These are phyloP conservation scores for Cettia cetti DNA, from an alignment of 2,113 vertebrate genomes.

Conservation along the genomic window DNA sequence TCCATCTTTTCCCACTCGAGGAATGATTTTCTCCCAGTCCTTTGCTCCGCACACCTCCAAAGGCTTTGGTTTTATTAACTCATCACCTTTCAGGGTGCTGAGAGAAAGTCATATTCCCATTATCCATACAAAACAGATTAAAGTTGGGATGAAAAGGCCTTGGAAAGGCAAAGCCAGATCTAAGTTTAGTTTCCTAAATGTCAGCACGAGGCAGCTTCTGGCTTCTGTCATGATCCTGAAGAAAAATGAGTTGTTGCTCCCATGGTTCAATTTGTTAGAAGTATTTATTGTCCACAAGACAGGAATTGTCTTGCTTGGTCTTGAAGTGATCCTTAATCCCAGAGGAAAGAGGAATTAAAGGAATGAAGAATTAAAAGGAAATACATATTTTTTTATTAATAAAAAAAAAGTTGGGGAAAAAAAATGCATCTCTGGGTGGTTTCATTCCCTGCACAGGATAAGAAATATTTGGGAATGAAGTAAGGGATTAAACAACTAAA, in stretches of 20 bases:
- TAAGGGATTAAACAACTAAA: neutral
- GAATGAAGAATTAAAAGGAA: neutral
- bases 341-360: neutral
- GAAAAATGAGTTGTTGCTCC: constrained; percentile 5
- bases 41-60: neutral
- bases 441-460: neutral
- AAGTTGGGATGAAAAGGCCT: constrained; percentile 26
- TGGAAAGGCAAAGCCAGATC: constrained; percentile 14
- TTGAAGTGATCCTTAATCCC: neutral
- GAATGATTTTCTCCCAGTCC: neutral
- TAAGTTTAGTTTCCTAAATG: neutral
- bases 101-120: neutral
- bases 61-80: neutral
- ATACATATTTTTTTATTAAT: neutral
- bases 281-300: neutral
- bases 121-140: constrained; percentile 32
- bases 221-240: constrained; percentile 4
- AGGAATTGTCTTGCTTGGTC: neutral
- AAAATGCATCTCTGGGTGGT: neutral
- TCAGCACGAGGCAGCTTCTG: constrained; percentile 38
- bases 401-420: neutral
- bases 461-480: neutral
- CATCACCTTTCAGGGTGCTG: neutral
- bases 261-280: neutral
- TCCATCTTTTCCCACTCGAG: neutral